These are phyloP conservation scores for Enteromius fasciolatus DNA, from an alignment of 2,797 vertebrate species.

Conservation along the genomic window DNA sequence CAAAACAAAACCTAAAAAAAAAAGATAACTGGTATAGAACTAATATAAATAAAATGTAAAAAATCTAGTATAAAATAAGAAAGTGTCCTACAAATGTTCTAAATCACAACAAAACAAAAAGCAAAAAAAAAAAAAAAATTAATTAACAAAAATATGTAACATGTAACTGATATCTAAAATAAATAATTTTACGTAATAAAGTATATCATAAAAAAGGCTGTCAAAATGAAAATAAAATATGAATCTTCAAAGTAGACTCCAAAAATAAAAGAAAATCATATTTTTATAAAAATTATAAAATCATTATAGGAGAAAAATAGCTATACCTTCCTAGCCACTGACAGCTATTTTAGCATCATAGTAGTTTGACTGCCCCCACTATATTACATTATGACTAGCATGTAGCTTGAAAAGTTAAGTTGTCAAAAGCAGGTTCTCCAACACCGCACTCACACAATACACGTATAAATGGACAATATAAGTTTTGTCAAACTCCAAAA, in stretches of 20 bases:
- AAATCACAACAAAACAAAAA: neutral
- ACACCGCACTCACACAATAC: neutral
- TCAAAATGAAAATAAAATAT: neutral
- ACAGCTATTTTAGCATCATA: neutral
- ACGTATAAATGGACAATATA: neutral
- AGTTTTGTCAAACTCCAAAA: slow-evolving; percentile 47
- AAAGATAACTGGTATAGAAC: neutral
- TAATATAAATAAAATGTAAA: no score
- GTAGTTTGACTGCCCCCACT: neutral
- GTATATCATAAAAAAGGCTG: neutral
- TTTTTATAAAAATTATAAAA: neutral
- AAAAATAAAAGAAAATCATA: neutral
- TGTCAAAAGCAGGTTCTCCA: neutral
- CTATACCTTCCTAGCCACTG: neutral
- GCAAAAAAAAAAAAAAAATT: neutral
- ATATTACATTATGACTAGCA: neutral
- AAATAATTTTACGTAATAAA: neutral
- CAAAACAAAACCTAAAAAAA: neutral
- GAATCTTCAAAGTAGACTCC: neutral
- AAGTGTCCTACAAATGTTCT: no score
- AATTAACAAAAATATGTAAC: neutral
- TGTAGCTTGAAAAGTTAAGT: neutral
- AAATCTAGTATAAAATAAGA: no score
- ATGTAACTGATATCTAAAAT: neutral
- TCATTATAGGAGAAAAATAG: neutral